phyloP scores from a whole-genome alignment of 2,888 invertebrate species.

The Teleogryllus oceanicus region DNA sequence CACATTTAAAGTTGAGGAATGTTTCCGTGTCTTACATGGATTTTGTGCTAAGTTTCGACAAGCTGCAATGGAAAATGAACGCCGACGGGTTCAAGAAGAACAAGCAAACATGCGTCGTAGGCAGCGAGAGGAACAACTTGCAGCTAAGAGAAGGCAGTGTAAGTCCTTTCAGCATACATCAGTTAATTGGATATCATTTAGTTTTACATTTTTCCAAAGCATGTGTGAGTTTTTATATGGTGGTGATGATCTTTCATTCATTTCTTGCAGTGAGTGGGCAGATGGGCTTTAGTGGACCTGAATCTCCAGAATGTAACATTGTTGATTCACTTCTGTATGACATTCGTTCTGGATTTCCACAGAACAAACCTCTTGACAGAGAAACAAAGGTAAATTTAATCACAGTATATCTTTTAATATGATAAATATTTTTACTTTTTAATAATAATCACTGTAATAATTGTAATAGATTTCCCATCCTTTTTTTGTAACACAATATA shows the following conservation, averaged over 20 bases:
- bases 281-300: slow-evolving; percentile 64
- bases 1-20: slow-evolving; percentile 90
- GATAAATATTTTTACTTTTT: neutral
- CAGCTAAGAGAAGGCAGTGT: slow-evolving; percentile 61
- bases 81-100: slow-evolving; percentile 77
- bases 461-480: too few species aligned
- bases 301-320: slow-evolving; percentile 63
- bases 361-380: slow-evolving; percentile 47
- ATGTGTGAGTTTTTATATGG: slow-evolving; percentile 20
- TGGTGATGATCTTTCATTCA: too few species aligned
- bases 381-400: slow-evolving; percentile 48
- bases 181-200: neutral
- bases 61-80: slow-evolving; percentile 79
- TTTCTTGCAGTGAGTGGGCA: slow-evolving; percentile 57
- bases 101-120: slow-evolving; percentile 75
- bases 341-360: slow-evolving; percentile 62
- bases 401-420: neutral
- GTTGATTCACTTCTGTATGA: slow-evolving; percentile 77
- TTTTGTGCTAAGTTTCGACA: slow-evolving; percentile 85
- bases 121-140: slow-evolving; percentile 69
- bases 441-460: neutral
- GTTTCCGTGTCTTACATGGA: slow-evolving; percentile 81
- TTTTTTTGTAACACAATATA: too few species aligned
- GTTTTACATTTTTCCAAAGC: neutral
- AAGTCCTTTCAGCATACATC: slow-evolving; percentile 40